phyloP scores from a whole-genome alignment of 2,797 vertebrate species.

The Cheirogaleus major region DNA sequence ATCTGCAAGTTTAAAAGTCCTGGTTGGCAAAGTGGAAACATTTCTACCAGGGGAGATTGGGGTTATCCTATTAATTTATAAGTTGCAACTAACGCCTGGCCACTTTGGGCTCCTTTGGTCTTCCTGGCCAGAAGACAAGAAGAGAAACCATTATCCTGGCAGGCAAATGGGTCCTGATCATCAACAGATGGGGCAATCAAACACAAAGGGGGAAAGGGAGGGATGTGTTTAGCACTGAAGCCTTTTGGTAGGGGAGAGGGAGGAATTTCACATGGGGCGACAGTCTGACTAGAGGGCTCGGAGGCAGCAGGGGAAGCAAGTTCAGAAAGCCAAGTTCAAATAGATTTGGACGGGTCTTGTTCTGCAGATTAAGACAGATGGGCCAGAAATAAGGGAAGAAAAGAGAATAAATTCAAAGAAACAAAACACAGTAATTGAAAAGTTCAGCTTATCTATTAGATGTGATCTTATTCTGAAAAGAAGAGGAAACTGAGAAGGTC shows the following conservation, averaged over 20 bases:
- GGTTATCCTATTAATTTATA: neutral
- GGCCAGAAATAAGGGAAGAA: neutral
- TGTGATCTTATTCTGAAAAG: neutral
- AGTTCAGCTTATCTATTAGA: neutral
- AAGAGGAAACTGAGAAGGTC: neutral
- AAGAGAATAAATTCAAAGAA: slow-evolving; percentile 9
- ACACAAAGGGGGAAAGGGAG: neutral
- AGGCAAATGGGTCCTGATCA: neutral
- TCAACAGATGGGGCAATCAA: neutral
- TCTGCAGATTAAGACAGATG: neutral
- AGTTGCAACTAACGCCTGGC: neutral
- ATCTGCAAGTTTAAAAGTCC: neutral
- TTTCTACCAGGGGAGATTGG: neutral
- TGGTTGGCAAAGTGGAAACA: neutral
- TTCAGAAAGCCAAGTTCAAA: neutral
- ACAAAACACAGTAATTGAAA: neutral
- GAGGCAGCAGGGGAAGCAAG: neutral
- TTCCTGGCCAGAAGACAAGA: neutral
- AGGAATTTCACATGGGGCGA: neutral
- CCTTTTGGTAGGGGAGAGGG: neutral
- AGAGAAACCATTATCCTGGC: neutral
- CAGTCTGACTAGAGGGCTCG: neutral
- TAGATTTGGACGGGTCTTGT: neutral
- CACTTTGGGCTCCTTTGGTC: neutral
- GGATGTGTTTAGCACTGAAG: neutral